Conservation (phyloP, 2,888 invertebrate genomes). For the Smittia aterrima region DNA sequence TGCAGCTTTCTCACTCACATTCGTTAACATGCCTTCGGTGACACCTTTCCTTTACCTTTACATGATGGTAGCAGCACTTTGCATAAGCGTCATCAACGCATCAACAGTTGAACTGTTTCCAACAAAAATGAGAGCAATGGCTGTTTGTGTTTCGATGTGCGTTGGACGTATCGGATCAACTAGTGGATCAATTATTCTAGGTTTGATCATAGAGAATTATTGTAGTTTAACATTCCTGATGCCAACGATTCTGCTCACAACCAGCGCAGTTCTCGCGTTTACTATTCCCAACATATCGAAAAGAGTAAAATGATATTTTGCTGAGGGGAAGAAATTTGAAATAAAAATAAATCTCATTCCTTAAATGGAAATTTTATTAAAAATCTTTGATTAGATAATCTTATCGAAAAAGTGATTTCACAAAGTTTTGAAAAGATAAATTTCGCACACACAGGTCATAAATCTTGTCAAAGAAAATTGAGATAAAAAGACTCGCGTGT, state of each 20-base stretch:
- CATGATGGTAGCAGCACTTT: slow-evolving; percentile 47
- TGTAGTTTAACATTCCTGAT: slow-evolving; percentile 45
- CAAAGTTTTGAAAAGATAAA: too few relatives aligned
- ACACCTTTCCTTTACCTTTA: slow-evolving; percentile 47
- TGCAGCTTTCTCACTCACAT: background rate
- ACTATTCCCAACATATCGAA: slow-evolving; percentile 31
- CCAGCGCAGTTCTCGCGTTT: background rate
- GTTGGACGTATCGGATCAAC: slow-evolving; percentile 53
- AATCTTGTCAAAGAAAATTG: background rate
- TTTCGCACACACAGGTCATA: background rate
- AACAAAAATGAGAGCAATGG: slow-evolving; percentile 53
- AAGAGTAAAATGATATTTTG: background rate
- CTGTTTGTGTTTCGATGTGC: slow-evolving; percentile 54
- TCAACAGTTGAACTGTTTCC: slow-evolving; percentile 51
- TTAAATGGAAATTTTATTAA: too few relatives aligned
- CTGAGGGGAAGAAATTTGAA: background rate
- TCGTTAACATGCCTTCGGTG: background rate
- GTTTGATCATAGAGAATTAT: slow-evolving; percentile 49
- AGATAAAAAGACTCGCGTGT: too few relatives aligned
- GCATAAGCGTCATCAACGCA: slow-evolving; percentile 49
- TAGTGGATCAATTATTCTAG: slow-evolving; percentile 51
- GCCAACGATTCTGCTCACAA: background rate
- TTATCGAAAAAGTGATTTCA: background rate
- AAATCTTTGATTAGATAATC: background rate
- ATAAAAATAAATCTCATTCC: background rate